phyloP scores from a whole-genome alignment of 2,888 invertebrate genomes.

The Hydriomena furcata region DNA sequence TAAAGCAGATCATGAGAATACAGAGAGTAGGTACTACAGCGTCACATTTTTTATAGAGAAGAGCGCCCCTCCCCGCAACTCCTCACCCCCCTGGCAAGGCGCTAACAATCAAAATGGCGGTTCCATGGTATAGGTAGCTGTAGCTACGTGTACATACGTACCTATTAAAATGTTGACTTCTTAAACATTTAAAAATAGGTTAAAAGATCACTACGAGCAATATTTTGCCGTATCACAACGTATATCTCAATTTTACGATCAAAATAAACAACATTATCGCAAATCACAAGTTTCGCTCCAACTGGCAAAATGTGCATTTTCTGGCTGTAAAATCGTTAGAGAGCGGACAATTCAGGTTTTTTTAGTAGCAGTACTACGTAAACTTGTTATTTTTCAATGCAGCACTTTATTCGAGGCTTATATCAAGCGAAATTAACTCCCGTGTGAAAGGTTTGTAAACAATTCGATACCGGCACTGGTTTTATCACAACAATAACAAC shows the following conservation, averaged over 20 bases:
- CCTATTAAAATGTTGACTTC: constrained; percentile 49
- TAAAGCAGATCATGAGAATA: constrained; percentile 48
- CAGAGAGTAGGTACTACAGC: constrained; percentile 58
- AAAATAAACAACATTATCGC: constrained; percentile 1
- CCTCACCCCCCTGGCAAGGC: constrained; percentile 67
- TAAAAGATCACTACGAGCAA: neutral
- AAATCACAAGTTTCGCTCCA: constrained; percentile 16
- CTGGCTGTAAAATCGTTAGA: neutral
- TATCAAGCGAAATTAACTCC: neutral
- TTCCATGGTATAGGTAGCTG: constrained; percentile 63
- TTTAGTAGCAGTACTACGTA: no score
- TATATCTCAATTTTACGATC: neutral
- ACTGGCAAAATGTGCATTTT: neutral
- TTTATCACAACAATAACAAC: constrained; percentile 23
- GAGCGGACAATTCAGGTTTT: neutral
- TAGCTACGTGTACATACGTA: constrained; percentile 68
- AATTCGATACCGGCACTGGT: constrained; percentile 34
- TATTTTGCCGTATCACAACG: constrained; percentile 1
- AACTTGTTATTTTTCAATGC: neutral
- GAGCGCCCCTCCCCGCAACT: constrained; percentile 56
- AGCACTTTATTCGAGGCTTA: neutral
- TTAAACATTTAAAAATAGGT: neutral
- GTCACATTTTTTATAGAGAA: constrained; percentile 68
- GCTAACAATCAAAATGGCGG: constrained; percentile 80
- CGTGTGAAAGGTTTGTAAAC: constrained; percentile 23